phyloP scores from a whole-genome alignment of 2,888 invertebrate species.

The Cylloceria caligata region DNA sequence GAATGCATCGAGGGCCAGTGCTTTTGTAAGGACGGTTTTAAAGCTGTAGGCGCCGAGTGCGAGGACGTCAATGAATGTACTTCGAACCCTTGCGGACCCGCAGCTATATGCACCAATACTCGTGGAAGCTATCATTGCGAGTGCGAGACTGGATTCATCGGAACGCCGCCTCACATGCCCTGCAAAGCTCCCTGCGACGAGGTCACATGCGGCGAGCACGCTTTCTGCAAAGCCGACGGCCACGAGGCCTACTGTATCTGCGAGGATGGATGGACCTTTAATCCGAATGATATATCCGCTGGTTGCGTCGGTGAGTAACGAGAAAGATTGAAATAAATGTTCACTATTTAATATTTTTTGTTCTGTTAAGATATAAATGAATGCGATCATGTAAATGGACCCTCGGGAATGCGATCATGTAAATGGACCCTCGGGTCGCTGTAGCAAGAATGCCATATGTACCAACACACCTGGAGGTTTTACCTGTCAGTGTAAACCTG shows the following conservation, averaged over 20 bases:
- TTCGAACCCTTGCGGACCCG: conserved; percentile 89
- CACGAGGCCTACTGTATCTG: conserved; percentile 96
- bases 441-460: conserved; percentile 93
- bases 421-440: conserved; percentile 92
- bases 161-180: conserved; percentile 91
- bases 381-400: conserved; percentile 92
- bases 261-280: conserved; percentile 97
- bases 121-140: conserved; percentile 93
- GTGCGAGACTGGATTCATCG: conserved; percentile 93
- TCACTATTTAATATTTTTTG: not conserved
- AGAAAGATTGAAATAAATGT: not conserved
- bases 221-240: conserved; percentile 95
- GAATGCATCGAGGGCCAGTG: conserved; percentile 95
- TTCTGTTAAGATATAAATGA: conserved; percentile 92
- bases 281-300: conserved; percentile 94
- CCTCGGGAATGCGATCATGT: conserved; percentile 93
- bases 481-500: conserved; percentile 92
- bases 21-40: conserved; percentile 95
- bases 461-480: conserved; percentile 93
- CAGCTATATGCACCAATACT: conserved; percentile 92
- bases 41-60: conserved; percentile 92
- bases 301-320: conserved; percentile 90
- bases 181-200: conserved; percentile 97
- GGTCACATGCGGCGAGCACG: conserved; percentile 94
- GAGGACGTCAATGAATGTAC: conserved; percentile 93